Evolutionary conservation across 23 tunicate genomes (phyloP).

Genomic region (Oikopleura dioica): DNA sequence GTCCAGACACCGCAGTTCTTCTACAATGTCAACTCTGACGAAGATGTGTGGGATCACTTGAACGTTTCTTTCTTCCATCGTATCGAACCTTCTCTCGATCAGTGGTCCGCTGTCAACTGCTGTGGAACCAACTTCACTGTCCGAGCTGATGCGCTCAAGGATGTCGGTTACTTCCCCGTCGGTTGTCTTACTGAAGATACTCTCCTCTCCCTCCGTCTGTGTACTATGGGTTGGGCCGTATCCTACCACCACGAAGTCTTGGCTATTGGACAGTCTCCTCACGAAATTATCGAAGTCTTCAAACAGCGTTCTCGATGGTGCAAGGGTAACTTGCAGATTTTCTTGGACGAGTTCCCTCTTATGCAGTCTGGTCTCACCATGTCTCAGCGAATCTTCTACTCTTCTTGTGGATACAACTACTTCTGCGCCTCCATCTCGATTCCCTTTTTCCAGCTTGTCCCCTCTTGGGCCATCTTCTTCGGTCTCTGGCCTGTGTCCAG

Average conservation of each 20-base stretch:
- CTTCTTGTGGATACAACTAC: constrained; percentile 12
- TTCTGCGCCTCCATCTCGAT: constrained; percentile 14
- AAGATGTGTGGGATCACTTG: constrained; percentile 13
- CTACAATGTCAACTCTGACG: constrained; percentile 14
- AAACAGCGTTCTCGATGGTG: constrained; percentile 12
- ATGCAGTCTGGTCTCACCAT: constrained; percentile 12
- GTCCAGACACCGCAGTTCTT: constrained; percentile 6
- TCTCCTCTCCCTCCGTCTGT: constrained; percentile 1
- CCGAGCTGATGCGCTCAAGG: constrained; percentile 10
- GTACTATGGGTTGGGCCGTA: constrained; percentile 15
- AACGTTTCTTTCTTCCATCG: constrained; percentile 15
- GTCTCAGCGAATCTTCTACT: constrained; percentile 13
- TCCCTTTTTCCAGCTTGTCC: constrained; percentile 14
- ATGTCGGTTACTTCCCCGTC: constrained; percentile 15
- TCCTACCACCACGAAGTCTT: constrained; percentile 10
- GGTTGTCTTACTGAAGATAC: constrained; percentile 9
- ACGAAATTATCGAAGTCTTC: not conserved
- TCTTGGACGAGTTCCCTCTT: constrained; percentile 12
- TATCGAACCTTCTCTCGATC: constrained; percentile 12
- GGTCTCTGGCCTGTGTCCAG: constrained; percentile 9
- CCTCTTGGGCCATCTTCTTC: constrained; percentile 13
- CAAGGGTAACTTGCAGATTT: constrained; percentile 6
- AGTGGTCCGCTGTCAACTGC: constrained; percentile 11
- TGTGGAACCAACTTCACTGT: constrained; percentile 9
- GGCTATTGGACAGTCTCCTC: constrained; percentile 7